These are phyloP conservation scores for Phaenicophaeus curvirostris DNA, from an alignment of 2,797 vertebrate genomes.

Conservation along the genomic window DNA sequence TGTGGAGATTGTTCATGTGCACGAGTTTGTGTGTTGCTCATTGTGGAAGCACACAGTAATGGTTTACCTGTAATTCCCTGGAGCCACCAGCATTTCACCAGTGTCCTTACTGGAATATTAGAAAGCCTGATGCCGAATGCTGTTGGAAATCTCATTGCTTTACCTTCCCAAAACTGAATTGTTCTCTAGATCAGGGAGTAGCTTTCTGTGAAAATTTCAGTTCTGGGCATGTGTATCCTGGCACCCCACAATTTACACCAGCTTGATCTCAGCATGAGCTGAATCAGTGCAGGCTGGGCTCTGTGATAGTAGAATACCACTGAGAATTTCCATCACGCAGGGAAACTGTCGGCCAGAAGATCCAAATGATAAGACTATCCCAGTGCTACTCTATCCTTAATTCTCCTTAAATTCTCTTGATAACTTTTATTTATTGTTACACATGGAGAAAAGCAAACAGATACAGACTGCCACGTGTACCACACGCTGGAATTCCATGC, in stretches of 20 bases:
- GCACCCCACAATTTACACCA: neutral
- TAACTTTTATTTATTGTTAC: neutral
- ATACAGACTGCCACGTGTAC: fast-evolving
- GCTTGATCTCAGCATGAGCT: neutral
- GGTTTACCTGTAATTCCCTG: neutral
- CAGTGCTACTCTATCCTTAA: neutral
- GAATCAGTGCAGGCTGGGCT: neutral
- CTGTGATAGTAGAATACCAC: neutral
- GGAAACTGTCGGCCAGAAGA: neutral
- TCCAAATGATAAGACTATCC: neutral
- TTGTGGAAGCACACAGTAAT: neutral
- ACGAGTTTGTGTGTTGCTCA: neutral
- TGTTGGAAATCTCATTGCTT: neutral
- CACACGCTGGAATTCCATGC: fast-evolving
- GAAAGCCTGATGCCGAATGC: neutral
- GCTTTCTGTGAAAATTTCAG: neutral
- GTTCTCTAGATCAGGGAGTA: neutral
- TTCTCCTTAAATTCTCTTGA: neutral
- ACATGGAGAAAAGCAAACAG: neutral
- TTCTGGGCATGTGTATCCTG: neutral
- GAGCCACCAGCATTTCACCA: neutral
- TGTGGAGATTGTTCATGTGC: fast-evolving
- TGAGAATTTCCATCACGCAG: neutral
- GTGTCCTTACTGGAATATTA: neutral
- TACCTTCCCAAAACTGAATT: fast-evolving